Percentiles rank a stretch among this genome's conserved stretches.
Conservation (phyloP, 2,113 vertebrate species). For the Campylorhamphus procurvoides region DNA sequence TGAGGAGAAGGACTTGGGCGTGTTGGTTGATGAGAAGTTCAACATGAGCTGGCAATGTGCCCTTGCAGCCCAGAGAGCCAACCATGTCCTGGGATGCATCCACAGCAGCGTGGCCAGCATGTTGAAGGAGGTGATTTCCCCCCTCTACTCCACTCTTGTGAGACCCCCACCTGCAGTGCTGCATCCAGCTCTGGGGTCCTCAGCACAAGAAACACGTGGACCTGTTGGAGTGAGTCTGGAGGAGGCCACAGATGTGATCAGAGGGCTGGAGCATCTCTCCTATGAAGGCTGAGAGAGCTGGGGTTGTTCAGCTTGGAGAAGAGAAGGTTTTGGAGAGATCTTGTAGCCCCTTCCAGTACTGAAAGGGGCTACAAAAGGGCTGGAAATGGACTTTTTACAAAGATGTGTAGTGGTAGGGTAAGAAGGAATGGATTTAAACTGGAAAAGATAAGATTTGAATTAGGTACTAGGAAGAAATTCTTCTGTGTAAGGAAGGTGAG, state of each 20-base stretch:
- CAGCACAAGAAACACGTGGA: not conserved
- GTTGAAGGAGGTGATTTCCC: not conserved
- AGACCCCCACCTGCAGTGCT: not conserved
- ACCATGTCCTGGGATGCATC: not conserved
- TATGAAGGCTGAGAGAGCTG: not conserved
- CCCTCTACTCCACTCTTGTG: not conserved
- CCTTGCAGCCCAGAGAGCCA: not conserved
- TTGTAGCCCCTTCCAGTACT: not conserved
- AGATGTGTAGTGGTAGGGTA: not conserved
- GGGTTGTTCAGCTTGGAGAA: not conserved
- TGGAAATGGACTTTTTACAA: not conserved
- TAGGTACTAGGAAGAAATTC: not conserved
- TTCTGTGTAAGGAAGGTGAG: not conserved
- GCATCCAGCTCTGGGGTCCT: not conserved
- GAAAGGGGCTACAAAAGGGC: not conserved
- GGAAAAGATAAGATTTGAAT: not conserved
- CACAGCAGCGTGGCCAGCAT: not conserved
- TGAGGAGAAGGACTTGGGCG: not conserved
- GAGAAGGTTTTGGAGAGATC: not conserved
- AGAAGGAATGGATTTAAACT: not conserved
- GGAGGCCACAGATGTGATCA: not conserved
- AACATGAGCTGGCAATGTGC: not conserved
- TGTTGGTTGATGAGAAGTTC: not conserved
- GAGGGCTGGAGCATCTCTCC: not conserved
- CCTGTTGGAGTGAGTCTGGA: not conserved